Percentiles rank a stretch among this genome's conserved stretches.
phyloP scores from a whole-genome alignment of 2,888 invertebrate species.

The Thymelicus lineola region DNA sequence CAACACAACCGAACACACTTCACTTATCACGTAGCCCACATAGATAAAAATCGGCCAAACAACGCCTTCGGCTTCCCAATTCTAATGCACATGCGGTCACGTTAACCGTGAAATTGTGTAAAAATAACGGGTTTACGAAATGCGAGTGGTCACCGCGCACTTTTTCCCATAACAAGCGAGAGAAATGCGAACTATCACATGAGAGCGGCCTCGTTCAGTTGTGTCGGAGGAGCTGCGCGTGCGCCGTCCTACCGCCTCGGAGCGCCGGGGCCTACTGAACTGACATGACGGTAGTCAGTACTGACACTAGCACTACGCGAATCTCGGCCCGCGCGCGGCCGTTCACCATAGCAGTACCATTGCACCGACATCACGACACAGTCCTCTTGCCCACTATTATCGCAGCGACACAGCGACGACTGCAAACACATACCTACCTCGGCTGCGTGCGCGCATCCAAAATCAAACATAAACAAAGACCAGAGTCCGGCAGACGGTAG shows the following conservation, averaged over 20 bases:
- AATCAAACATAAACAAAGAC: conserved; percentile 30
- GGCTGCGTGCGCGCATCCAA: conserved; percentile 3
- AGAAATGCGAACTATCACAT: conserved; percentile 70
- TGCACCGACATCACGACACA: conserved; percentile 2
- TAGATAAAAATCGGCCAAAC: conserved; percentile 62
- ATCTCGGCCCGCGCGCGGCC: conserved; percentile 33
- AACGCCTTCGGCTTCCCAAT: conserved; percentile 59
- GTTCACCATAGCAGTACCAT: conserved; percentile 6
- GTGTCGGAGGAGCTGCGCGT: conserved; percentile 58
- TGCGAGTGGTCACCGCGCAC: conserved; percentile 61
- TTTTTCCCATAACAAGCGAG: conserved; percentile 64
- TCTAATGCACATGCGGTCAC: conserved; percentile 49
- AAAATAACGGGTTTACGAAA: conserved; percentile 50
- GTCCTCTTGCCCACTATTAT: conserved; percentile 69
- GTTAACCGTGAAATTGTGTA: conserved; percentile 35
- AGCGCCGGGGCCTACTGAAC: conserved; percentile 73
- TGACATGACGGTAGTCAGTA: too few relatives aligned
- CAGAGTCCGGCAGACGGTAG: conserved; percentile 10
- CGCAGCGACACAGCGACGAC: conserved; percentile 51
- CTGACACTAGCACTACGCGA: too few relatives aligned
- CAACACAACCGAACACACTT: conserved; percentile 51
- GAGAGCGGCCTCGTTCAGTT: conserved; percentile 68
- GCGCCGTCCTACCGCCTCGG: conserved; percentile 68
- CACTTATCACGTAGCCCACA: conserved; percentile 74
- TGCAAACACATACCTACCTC: not conserved